Percentiles rank a stretch among this genome's conserved stretches.
phyloP scores from a whole-genome alignment of 2,797 vertebrate genomes.

The Brachymystax lenok region DNA sequence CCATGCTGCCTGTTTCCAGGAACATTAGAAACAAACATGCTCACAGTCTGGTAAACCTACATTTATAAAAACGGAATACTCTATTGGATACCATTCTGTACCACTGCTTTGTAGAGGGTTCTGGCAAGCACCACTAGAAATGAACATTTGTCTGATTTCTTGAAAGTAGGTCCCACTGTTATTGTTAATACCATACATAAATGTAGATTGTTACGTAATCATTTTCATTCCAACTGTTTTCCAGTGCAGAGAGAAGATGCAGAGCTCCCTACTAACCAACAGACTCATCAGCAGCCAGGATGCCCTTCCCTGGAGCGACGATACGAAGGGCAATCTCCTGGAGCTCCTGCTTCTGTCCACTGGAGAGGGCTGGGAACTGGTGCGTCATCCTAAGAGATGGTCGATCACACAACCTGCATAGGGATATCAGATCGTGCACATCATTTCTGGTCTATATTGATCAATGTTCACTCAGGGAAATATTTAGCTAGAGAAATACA shows the following conservation, averaged over 20 bases:
- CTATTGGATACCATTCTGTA: background rate
- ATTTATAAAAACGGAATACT: background rate
- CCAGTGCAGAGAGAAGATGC: background rate
- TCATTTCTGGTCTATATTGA: background rate
- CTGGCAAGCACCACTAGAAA: background rate
- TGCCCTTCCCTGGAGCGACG: slow-evolving; percentile 87
- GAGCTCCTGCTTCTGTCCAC: slow-evolving; percentile 90
- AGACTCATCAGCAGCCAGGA: slow-evolving; percentile 92
- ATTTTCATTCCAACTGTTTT: too few species aligned
- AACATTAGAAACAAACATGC: background rate
- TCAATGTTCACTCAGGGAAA: too few species aligned
- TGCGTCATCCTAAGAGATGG: slow-evolving; percentile 78
- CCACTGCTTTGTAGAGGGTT: background rate
- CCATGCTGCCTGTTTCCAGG: slow-evolving; percentile 86
- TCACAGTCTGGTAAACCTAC: background rate
- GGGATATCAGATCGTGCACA: background rate
- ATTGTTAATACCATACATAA: background rate
- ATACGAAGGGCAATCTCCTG: slow-evolving; percentile 86
- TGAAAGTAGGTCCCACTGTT: background rate
- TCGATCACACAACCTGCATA: slow-evolving; percentile 20
- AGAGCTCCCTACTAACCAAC: slow-evolving; percentile 76
- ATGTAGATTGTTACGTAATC: background rate
- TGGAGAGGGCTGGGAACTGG: slow-evolving; percentile 80
- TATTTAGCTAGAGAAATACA: background rate
- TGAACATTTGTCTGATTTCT: too few species aligned